Evolutionary conservation across 2,113 vertebrate species (phyloP).

Genomic region (Ramphastos sulfuratus): DNA sequence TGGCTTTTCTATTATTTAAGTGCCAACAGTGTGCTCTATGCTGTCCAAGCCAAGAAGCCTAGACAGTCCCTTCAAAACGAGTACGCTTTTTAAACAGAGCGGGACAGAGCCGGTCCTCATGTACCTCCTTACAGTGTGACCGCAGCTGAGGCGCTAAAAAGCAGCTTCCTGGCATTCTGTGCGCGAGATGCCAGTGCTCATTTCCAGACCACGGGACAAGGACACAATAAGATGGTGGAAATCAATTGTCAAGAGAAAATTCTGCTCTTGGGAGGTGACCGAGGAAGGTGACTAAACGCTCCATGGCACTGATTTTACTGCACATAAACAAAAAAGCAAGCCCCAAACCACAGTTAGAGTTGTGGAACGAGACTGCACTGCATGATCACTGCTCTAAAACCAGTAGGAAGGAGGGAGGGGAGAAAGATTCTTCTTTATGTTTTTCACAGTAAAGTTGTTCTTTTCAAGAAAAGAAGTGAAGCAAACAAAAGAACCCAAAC

Average conservation of each 20-base stretch:
- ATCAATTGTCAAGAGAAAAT: slow-evolving; percentile 38
- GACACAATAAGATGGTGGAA: slow-evolving; percentile 39
- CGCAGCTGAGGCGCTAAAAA: slow-evolving; percentile 33
- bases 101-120: neutral
- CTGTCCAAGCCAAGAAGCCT: slow-evolving; percentile 53
- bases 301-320: neutral
- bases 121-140: neutral
- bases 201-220: slow-evolving; percentile 36
- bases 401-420: neutral
- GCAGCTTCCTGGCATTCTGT: slow-evolving; percentile 23
- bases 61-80: slow-evolving; percentile 40
- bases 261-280: slow-evolving; percentile 34
- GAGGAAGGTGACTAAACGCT: slow-evolving; percentile 35
- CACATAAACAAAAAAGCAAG: neutral
- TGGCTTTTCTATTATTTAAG: slow-evolving; percentile 42
- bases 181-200: neutral
- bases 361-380: slow-evolving; percentile 20
- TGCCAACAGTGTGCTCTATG: slow-evolving; percentile 47
- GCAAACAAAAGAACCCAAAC: neutral
- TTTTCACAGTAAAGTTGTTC: slow-evolving; percentile 27
- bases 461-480: slow-evolving; percentile 21
- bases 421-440: neutral
- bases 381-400: slow-evolving; percentile 28
- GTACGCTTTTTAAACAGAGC: slow-evolving; percentile 27
- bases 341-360: neutral